Evolutionary conservation across 2,797 vertebrate species (phyloP).

Genomic region (Oryzias sinensis): DNA sequence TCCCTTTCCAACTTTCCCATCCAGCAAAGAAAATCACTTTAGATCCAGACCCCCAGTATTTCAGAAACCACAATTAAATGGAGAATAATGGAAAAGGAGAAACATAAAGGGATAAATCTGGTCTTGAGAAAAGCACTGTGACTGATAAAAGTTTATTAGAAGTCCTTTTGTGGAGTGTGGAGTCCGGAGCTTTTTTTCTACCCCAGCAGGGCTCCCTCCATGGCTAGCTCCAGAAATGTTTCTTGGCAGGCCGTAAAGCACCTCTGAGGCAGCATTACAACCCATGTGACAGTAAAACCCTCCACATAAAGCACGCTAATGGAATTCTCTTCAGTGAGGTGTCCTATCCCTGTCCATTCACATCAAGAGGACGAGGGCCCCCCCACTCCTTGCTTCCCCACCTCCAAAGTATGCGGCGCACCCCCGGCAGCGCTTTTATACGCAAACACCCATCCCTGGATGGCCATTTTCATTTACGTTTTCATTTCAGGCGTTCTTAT

Average conservation of each 20-base stretch:
- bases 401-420: conserved; percentile 33
- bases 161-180: conserved; percentile 46
- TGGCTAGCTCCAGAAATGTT: conserved; percentile 39
- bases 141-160: conserved; percentile 64
- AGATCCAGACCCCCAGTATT: conserved; percentile 8
- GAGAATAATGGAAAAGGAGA: conserved; percentile 30
- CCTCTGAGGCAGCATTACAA: conserved; percentile 45
- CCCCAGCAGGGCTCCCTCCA: conserved; percentile 43
- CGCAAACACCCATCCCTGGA: conserved; percentile 28
- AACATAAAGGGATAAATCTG: conserved; percentile 35
- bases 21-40: conserved; percentile 2
- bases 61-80: conserved; percentile 16
- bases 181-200: conserved; percentile 20
- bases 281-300: conserved; percentile 58
- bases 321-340: conserved; percentile 49
- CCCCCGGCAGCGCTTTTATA: conserved; percentile 49
- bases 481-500: conserved; percentile 33
- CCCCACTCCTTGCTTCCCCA: conserved; percentile 2
- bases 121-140: conserved; percentile 39
- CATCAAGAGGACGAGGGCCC: conserved; percentile 37
- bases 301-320: conserved; percentile 51
- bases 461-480: conserved; percentile 52
- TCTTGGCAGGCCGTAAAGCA: conserved; percentile 52
- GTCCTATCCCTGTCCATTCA: conserved; percentile 47
- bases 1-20: background rate